phyloP scores from a whole-genome alignment of 2,797 vertebrate genomes.

The Galagoides demidoff region DNA sequence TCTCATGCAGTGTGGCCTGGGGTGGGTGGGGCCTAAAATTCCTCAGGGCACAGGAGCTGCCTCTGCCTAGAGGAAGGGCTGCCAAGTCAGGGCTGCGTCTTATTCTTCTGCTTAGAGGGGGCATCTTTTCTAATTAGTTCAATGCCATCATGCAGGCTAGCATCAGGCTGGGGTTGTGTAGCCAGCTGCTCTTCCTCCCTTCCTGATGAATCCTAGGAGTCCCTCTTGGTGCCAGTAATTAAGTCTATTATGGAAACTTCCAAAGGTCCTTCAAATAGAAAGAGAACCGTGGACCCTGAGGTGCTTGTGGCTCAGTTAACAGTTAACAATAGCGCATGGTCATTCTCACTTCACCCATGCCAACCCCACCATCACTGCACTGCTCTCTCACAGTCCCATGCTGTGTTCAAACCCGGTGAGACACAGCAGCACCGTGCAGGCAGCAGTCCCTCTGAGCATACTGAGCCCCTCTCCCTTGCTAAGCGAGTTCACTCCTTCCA shows the following conservation, averaged over 20 bases:
- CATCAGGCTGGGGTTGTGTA: accelerated
- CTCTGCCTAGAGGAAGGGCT: not conserved
- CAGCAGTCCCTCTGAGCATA: not conserved
- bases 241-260: not conserved
- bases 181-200: not conserved
- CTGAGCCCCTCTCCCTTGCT: not conserved
- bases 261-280: not conserved
- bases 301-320: not conserved
- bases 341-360: not conserved
- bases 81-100: not conserved
- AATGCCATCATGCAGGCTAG: no score
- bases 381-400: not conserved
- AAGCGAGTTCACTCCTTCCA: not conserved
- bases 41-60: accelerated
- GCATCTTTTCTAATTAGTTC: not conserved
- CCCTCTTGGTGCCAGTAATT: not conserved
- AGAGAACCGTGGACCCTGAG: not conserved
- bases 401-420: not conserved
- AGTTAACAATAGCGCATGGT: not conserved
- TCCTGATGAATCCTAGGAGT: no score
- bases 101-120: not conserved
- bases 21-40: not conserved
- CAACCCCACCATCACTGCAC: not conserved
- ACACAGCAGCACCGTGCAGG: not conserved
- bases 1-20: not conserved